Evolutionary conservation across 2,113 vertebrate genomes (phyloP).

Genomic region (Psittacula cyanocephala): DNA sequence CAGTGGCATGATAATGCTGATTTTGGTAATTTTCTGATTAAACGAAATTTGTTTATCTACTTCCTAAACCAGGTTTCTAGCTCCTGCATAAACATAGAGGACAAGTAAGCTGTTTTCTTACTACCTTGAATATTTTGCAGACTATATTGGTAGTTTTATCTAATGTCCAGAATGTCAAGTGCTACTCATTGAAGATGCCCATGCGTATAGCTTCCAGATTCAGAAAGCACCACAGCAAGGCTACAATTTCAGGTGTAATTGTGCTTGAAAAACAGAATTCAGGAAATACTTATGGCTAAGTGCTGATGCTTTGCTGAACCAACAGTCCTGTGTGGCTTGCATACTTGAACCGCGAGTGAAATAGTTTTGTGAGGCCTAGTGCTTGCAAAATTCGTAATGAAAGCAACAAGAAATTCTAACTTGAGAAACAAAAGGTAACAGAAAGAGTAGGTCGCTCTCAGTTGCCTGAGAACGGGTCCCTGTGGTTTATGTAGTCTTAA

Average conservation of each 20-base stretch:
- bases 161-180: neutral
- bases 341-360: neutral
- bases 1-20: neutral
- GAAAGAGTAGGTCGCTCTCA: neutral
- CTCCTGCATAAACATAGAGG: neutral
- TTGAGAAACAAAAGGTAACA: neutral
- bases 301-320: neutral
- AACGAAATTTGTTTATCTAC: conserved; percentile 30
- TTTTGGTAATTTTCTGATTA: conserved; percentile 30
- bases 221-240: neutral
- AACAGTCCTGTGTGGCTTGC: neutral
- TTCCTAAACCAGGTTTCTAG: conserved; percentile 21
- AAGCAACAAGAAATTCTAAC: neutral
- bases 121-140: neutral
- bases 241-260: neutral
- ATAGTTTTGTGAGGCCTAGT: neutral
- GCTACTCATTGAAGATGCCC: neutral
- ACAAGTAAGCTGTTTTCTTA: neutral
- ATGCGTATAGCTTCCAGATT: neutral
- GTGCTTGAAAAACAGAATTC: neutral
- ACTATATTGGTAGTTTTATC: neutral
- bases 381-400: neutral
- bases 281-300: neutral
- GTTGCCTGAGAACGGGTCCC: neutral
- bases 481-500: neutral